Base-by-base conservation (phyloP, 2,113 vertebrate genomes). In the Callithrix jacchus region DNA sequence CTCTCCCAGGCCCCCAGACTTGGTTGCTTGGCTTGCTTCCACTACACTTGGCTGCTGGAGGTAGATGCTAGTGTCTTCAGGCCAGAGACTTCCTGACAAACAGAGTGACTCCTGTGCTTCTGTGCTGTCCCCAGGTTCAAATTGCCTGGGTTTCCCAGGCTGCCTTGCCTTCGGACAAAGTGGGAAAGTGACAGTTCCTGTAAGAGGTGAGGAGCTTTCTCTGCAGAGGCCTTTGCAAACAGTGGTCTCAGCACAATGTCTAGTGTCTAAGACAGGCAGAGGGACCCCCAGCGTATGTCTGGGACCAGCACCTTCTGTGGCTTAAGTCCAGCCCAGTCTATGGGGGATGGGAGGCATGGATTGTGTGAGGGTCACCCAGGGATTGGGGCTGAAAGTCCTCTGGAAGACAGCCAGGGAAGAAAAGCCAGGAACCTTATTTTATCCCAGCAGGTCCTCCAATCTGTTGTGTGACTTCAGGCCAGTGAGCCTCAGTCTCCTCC, bases 191-290 rank as follows among this genome's bases (percentile, higher is more conserved):
- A 6, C 45, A 6, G 27, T 82, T 25, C 61, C 58, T 25, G 5
- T 6, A 6, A 23, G 64, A 74, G 20, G 6, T 3, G 4, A 74
- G 47, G 30, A 45, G 49, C 68, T 81, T 35, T 23, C 9, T 70
- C 37, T 70, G 56, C 56, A 54, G 79, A 89, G 54, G 66, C 91
- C 93, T 70, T 37, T 76, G 56, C 89, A 58, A 12, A 5, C 0
- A 16, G 37, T 11, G 0, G 0, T n/a, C 66, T 37, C 7, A 4
- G 56, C 25, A 18, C 56, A 68, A 47, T 21, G 18, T 13, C 58
- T 4, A 20, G 32, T 8, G 25, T 21, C 35, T 1, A 27, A 37
- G 58, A 37, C 3, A 11, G 49, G 56, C 71, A 0, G 49, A 27
- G 14, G 61, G 25, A 16, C 73, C 49, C 47, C 3, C 0, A 64